Evolutionary conservation across 1,140 invertebrate species (phyloP).

Genomic region (Adelges cooleyi): DNA sequence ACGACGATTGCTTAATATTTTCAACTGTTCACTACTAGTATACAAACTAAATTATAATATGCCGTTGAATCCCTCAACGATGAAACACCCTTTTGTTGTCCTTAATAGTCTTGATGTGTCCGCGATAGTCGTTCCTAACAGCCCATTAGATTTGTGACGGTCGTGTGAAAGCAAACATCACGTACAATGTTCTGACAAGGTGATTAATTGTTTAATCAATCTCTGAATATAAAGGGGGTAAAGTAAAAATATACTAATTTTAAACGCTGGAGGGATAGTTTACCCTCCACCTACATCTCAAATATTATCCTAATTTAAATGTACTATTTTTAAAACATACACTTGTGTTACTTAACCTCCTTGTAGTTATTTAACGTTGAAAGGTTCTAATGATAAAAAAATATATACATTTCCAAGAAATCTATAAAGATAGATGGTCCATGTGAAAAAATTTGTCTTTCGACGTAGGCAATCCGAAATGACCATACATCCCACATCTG

Average conservation of each 20-base stretch:
- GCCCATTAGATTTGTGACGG: conserved; percentile 6
- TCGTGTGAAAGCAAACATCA: conserved; percentile 1
- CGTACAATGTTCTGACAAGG: neutral
- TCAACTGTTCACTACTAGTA: neutral
- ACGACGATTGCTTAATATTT: neutral
- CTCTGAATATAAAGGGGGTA: neutral
- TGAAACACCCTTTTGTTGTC: conserved; percentile 6
- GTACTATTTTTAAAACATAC: no score
- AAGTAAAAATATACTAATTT: conserved; percentile 3
- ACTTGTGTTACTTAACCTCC: neutral
- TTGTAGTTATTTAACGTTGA: neutral
- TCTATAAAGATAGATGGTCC: no score
- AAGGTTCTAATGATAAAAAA: no score
- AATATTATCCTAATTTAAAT: conserved; percentile 6
- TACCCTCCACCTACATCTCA: conserved; percentile 4
- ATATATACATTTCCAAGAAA: no score
- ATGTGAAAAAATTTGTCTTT: no score
- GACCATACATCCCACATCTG: no score
- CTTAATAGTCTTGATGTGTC: conserved; percentile 7
- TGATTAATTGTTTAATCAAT: conserved; percentile 19
- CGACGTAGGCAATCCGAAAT: no score
- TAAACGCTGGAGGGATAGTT: neutral
- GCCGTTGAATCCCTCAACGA: neutral
- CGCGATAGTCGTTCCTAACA: conserved; percentile 2
- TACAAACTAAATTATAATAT: no score